phyloP scores from a whole-genome alignment of 2,888 invertebrate genomes.

The Spatulosminthurus flaviceps region DNA sequence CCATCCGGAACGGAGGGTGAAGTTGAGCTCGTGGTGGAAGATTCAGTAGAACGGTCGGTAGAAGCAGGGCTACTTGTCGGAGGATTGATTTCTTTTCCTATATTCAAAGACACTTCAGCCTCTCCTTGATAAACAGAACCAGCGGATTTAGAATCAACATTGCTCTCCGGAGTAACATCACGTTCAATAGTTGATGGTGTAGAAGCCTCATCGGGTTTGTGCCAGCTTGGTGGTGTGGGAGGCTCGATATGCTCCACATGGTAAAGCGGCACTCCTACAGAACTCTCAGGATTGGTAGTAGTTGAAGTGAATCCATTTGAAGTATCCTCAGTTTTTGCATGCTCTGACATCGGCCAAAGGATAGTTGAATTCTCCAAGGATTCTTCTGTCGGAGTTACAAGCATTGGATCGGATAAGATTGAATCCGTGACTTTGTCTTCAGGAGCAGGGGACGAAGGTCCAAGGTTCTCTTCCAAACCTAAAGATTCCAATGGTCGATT shows the following conservation, averaged over 20 bases:
- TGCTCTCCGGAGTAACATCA: not conserved
- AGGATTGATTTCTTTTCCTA: constrained; percentile 21
- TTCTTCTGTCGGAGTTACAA: constrained; percentile 55
- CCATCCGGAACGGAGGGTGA: constrained; percentile 38
- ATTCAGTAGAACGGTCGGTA: constrained; percentile 34
- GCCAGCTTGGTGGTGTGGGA: constrained; percentile 62
- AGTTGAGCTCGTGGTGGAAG: constrained; percentile 46
- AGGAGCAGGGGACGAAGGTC: constrained; percentile 49
- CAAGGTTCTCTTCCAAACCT: constrained; percentile 27
- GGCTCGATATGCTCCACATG: constrained; percentile 63
- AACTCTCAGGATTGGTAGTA: constrained; percentile 52
- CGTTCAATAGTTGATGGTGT: constrained; percentile 15
- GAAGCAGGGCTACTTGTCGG: constrained; percentile 37
- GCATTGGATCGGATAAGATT: constrained; percentile 40
- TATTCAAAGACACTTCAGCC: not conserved
- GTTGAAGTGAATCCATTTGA: constrained; percentile 38
- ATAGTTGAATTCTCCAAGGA: constrained; percentile 54
- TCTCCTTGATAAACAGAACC: not conserved
- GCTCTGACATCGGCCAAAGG: constrained; percentile 37
- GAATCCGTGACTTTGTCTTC: constrained; percentile 44
- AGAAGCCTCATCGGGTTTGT: constrained; percentile 58
- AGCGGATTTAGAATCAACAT: constrained; percentile 1
- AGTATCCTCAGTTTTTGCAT: constrained; percentile 35
- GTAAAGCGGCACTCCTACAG: constrained; percentile 61
- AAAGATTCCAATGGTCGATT: constrained; percentile 41